Evolutionary conservation across 2,888 invertebrate species (phyloP).

Genomic region (Synanthedon myopaeformis): DNA sequence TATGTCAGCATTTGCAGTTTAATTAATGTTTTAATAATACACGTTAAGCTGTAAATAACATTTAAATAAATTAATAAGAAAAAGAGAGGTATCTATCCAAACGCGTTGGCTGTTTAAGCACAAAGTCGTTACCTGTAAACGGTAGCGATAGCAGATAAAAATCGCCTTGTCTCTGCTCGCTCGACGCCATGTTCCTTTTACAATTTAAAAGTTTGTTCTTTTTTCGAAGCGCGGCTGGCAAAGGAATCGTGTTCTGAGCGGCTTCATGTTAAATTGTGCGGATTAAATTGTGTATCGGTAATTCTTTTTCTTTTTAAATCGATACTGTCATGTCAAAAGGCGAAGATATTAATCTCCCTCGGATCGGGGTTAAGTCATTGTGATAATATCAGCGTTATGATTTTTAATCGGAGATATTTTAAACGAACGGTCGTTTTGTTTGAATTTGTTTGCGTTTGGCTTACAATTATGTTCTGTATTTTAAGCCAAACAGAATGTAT

Average conservation of each 20-base stretch:
- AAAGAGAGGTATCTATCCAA: conserved; percentile 10
- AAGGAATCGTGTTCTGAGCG: neutral
- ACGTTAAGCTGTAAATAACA: neutral
- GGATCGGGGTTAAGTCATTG: neutral
- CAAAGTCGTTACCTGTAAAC: conserved; percentile 23
- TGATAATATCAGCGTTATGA: neutral
- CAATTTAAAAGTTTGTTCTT: neutral
- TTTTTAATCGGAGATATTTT: neutral
- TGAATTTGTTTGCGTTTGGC: too few species aligned
- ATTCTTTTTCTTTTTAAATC: neutral
- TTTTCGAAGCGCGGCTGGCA: neutral
- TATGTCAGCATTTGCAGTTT: neutral
- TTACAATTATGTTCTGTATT: too few species aligned
- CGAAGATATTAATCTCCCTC: neutral
- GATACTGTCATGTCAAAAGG: conserved; percentile 6
- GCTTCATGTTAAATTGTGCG: conserved; percentile 16
- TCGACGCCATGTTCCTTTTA: conserved; percentile 20
- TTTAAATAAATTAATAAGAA: conserved; percentile 1
- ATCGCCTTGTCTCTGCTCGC: conserved; percentile 23
- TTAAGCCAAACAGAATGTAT: too few species aligned
- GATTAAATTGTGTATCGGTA: conserved; percentile 17
- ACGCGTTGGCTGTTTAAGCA: conserved; percentile 13
- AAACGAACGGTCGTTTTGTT: too few species aligned
- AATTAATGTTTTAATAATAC: neutral
- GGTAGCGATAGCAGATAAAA: conserved; percentile 33